Evolutionary conservation across 2,113 vertebrate genomes (phyloP).

Genomic region (Redunca redunca): DNA sequence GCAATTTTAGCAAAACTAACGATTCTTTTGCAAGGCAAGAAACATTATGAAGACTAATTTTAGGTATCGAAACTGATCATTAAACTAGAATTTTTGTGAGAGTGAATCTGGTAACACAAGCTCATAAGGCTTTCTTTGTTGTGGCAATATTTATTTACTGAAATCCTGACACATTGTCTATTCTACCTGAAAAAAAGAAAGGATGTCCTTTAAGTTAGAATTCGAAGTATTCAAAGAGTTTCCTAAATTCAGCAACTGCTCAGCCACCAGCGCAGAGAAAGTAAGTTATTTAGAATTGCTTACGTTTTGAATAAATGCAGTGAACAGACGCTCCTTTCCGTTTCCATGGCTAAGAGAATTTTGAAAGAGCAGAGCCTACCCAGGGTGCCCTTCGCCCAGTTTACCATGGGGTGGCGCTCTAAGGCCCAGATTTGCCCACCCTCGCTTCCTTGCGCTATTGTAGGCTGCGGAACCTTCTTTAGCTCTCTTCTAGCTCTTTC

Average conservation of each 20-base stretch:
- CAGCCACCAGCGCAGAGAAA: not conserved
- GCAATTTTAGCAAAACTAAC: not conserved
- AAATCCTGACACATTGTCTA: not conserved
- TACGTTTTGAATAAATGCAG: not conserved
- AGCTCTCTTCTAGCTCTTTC: not conserved
- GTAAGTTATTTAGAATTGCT: not conserved
- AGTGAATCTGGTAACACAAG: not conserved
- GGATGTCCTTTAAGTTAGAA: not conserved
- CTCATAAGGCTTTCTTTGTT: constrained; percentile 30
- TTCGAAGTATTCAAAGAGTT: not conserved
- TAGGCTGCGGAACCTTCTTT: not conserved
- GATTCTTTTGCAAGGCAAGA: constrained; percentile 30
- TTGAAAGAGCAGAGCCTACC: rapidly evolving
- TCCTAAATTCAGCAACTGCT: not conserved
- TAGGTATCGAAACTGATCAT: not conserved
- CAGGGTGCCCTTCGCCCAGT: constrained; percentile 26
- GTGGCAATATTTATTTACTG: not conserved
- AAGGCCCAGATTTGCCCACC: constrained; percentile 73
- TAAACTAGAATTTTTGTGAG: not conserved
- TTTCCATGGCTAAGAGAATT: rapidly evolving
- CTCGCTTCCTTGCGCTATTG: not conserved
- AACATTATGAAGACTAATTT: not conserved
- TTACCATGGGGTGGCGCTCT: constrained; percentile 82
- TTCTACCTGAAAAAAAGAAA: not conserved
- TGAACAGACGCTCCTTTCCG: not conserved